Conservation (phyloP, 2,113 vertebrate species). For the Toxotes jaculatrix region DNA sequence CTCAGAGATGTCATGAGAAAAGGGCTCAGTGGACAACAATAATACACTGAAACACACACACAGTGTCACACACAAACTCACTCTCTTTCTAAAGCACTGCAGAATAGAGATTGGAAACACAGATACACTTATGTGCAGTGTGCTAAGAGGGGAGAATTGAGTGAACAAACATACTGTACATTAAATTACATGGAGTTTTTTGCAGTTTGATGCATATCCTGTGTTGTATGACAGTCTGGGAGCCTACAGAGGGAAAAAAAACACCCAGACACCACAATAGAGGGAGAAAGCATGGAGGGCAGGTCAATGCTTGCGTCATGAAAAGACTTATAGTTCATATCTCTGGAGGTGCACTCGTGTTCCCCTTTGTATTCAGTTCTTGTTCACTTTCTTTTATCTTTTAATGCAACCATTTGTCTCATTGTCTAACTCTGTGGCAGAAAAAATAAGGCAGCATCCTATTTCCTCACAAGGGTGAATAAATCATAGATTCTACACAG, state of each 20-base stretch:
- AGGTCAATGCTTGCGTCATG: slow-evolving; percentile 69
- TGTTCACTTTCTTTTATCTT: slow-evolving; percentile 79
- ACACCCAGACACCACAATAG: slow-evolving; percentile 32
- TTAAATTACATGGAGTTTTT: slow-evolving; percentile 41
- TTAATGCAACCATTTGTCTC: slow-evolving; percentile 82
- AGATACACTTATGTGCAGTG: slow-evolving; percentile 36
- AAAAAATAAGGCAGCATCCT: slow-evolving; percentile 64
- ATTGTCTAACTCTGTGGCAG: slow-evolving; percentile 68
- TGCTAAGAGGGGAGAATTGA: slow-evolving; percentile 27
- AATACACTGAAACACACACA: slow-evolving; percentile 26
- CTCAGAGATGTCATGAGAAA: slow-evolving; percentile 47
- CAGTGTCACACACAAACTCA: not conserved
- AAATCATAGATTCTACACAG: slow-evolving; percentile 66
- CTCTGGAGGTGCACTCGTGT: slow-evolving; percentile 56
- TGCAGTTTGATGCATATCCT: slow-evolving; percentile 44
- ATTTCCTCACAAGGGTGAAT: slow-evolving; percentile 69
- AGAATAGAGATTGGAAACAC: slow-evolving; percentile 28
- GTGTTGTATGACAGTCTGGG: slow-evolving; percentile 25
- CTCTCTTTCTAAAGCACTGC: slow-evolving; percentile 13
- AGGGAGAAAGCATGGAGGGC: slow-evolving; percentile 27
- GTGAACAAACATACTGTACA: slow-evolving; percentile 27
- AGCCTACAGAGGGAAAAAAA: slow-evolving; percentile 34
- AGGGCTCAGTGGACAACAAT: slow-evolving; percentile 31
- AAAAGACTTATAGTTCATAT: slow-evolving; percentile 76
- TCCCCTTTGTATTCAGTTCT: slow-evolving; percentile 72